Evolutionary conservation across 35 echinoderm and acorn worm genomes (phyloP), one percentile per base, ranked within the genome.

Genomic region (Amphiura filiformis): DNA sequence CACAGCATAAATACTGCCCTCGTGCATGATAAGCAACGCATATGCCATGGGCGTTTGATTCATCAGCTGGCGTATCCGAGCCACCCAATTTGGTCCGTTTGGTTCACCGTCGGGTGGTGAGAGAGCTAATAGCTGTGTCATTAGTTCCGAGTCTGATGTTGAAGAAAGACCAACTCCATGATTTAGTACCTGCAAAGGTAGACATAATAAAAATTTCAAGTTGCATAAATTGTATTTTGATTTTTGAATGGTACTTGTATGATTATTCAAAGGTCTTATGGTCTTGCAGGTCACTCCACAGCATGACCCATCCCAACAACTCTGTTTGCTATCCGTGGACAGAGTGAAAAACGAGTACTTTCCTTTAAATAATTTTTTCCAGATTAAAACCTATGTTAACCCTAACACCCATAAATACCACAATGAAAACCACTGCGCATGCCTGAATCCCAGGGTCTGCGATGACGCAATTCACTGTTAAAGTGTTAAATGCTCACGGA

Each of bases 141-240:
- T 98, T 32, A 98, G 86, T 42, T 98, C 96, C 37, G 92, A 94
- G 56, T 98, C 96, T 0, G 92, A 94, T 23, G 86, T 88, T 35
- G 93, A 92, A 0, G 96, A 98, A 31, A 98, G 78, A 15, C 96
- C 96, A 35, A 98, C 89, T 64, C 96, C 96, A 83, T 94, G 96
- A 65, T 80, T 91, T 31, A 98, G 75, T 35, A 98, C 90, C 96
- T 98, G 39, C 23, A n/a, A 81, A 32, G 47, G 77, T 79, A 36
- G 15, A 34, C 0, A 79, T 18, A 79, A 15, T 35, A 34, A 79
- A 34, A 35, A 34, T 79, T 35, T 15, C 34, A 22, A 0, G 1
- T 79, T 35, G 22, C 3, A 1, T 22, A 38, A 34, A 36, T 18
- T 79, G 77, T n/a, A n/a, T 28, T 28, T 23, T 44, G 15, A 36